phyloP scores from a whole-genome alignment of 2,888 invertebrate species.

The Acanthopleura granulata region DNA sequence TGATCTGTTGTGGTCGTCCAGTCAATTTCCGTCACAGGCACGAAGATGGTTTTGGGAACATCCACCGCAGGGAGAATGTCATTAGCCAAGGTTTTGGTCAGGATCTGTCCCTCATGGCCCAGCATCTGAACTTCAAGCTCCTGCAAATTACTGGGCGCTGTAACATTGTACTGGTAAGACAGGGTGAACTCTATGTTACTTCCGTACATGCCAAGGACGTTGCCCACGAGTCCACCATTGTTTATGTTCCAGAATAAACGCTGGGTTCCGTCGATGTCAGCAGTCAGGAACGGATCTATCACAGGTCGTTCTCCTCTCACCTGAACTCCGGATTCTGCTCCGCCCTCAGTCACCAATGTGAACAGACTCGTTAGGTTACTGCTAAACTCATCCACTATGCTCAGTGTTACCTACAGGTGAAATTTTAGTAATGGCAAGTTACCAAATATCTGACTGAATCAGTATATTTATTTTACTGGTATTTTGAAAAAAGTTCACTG shows the following conservation, averaged over 20 bases:
- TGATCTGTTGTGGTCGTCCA: neutral
- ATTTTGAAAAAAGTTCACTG: too few relatives aligned
- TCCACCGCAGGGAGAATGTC: neutral
- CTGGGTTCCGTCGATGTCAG: constrained; percentile 9
- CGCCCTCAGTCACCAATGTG: too few relatives aligned
- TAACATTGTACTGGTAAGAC: neutral
- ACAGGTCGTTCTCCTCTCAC: neutral
- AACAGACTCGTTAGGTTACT: too few relatives aligned
- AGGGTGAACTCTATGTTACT: constrained; percentile 19
- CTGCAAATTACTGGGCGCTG: neutral
- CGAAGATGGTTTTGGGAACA: constrained; percentile 20
- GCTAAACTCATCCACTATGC: too few relatives aligned
- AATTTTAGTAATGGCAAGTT: too few relatives aligned
- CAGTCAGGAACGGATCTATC: constrained; percentile 15
- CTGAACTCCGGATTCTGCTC: too few relatives aligned
- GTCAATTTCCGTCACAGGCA: neutral
- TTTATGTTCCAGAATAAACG: constrained; percentile 22
- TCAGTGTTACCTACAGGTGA: too few relatives aligned
- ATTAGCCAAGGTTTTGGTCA: neutral
- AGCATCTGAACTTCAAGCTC: neutral
- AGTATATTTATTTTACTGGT: too few relatives aligned
- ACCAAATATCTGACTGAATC: too few relatives aligned
- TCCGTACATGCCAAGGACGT: constrained; percentile 40
- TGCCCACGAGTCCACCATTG: constrained; percentile 24
- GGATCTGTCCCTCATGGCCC: neutral